phyloP scores from a whole-genome alignment of 1,140 invertebrate genomes.

The Goniozus legneri region DNA sequence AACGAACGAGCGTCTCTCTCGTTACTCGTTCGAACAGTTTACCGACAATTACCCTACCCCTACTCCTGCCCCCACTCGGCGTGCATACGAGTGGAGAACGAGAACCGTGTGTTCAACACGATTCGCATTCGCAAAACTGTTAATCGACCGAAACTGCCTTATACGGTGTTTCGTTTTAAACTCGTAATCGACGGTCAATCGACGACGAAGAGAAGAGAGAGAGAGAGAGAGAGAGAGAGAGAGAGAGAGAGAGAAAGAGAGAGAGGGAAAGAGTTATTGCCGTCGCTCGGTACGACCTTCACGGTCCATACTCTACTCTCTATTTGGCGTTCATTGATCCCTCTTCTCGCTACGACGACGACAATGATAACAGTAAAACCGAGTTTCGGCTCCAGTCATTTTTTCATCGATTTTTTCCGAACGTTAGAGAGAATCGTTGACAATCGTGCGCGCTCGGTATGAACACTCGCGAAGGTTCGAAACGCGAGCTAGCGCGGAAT shows the following conservation, averaged over 20 bases:
- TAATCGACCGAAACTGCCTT: constrained; percentile 37
- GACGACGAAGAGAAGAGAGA: neutral
- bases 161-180: constrained; percentile 26
- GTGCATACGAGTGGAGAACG: constrained; percentile 1
- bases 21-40: constrained; percentile 37
- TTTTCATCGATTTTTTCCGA: constrained; percentile 1
- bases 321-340: too few species aligned
- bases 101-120: constrained; percentile 5
- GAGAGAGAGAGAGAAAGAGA: neutral
- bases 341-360: too few species aligned
- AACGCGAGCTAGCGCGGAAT: neutral
- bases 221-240: neutral
- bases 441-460: too few species aligned
- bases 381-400: too few species aligned
- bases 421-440: neutral
- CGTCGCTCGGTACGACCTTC: too few species aligned
- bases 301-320: too few species aligned
- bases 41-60: constrained; percentile 36
- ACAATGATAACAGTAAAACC: too few species aligned
- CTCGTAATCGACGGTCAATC: constrained; percentile 12
- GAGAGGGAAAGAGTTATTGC: too few species aligned
- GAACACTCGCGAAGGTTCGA: too few species aligned
- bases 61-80: constrained; percentile 12
- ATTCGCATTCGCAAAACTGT: too few species aligned
- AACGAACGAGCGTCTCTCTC: constrained; percentile 27